phyloP scores from a whole-genome alignment of 92 coral and sea anemone genomes.

The Actinostola sp. region DNA sequence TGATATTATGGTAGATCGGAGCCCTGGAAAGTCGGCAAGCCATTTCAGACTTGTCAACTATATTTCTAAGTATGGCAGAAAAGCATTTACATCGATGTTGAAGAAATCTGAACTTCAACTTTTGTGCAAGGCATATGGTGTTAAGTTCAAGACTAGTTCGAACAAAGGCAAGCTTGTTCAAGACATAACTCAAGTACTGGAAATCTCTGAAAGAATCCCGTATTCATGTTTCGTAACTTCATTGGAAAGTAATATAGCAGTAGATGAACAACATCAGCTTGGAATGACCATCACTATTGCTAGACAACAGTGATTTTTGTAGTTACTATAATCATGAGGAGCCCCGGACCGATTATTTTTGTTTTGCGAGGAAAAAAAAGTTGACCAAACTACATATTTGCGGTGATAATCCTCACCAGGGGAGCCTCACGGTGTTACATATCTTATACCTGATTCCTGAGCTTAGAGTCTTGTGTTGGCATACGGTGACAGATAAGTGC shows the following conservation, averaged over 20 bases:
- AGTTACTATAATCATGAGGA: too few relatives aligned
- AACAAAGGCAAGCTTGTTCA: not conserved
- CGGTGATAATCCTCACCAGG: too few relatives aligned
- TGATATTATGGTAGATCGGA: slow-evolving; percentile 31
- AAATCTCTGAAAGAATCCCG: not conserved
- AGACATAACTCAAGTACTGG: not conserved
- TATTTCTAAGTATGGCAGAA: slow-evolving; percentile 29
- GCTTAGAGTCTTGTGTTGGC: too few relatives aligned
- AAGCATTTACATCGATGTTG: slow-evolving; percentile 25
- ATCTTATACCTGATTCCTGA: too few relatives aligned
- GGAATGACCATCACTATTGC: not conserved
- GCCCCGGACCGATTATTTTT: too few relatives aligned
- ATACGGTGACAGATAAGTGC: too few relatives aligned
- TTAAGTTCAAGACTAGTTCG: not conserved
- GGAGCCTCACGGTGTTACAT: too few relatives aligned
- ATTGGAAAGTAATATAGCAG: not conserved
- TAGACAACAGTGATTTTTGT: slow-evolving; percentile 20
- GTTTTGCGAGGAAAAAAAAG: too few relatives aligned
- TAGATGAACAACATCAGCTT: not conserved
- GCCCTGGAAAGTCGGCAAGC: slow-evolving; percentile 21
- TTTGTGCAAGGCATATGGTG: slow-evolving; percentile 2
- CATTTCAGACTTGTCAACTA: slow-evolving; percentile 26
- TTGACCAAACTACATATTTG: too few relatives aligned
- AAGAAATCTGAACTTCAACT: slow-evolving; percentile 20
- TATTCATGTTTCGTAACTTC: slow-evolving; percentile 5